A percentile compares a stretch with the other conserved stretches of the same genome.
phyloP scores from a whole-genome alignment of 2,113 vertebrate genomes.

The Nothocercus julius region DNA sequence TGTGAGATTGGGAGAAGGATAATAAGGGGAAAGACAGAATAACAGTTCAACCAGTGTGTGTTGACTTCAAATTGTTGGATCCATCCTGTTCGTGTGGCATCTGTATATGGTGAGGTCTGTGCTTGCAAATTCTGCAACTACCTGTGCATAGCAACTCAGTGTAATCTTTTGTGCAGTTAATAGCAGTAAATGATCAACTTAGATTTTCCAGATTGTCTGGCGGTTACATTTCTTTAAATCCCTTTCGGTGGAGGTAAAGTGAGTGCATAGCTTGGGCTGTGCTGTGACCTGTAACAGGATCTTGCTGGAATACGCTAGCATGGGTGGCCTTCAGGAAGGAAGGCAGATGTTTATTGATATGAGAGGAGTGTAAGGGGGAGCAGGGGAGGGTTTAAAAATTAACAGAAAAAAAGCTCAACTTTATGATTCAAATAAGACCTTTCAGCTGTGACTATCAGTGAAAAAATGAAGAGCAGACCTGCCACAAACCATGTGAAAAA shows the following conservation, averaged over 20 bases:
- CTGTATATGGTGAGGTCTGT: neutral
- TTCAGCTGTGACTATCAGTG: slow-evolving; percentile 11
- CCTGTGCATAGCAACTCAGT: slow-evolving; percentile 9
- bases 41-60: neutral
- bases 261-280: slow-evolving; percentile 2
- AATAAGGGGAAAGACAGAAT: neutral
- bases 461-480: slow-evolving; percentile 9
- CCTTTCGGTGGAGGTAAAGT: slow-evolving; percentile 25
- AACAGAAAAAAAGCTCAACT: slow-evolving; percentile 38
- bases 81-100: neutral
- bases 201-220: slow-evolving; percentile 66
- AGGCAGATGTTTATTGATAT: slow-evolving; percentile 21
- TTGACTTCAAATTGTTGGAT: neutral
- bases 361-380: neutral
- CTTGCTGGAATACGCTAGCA: slow-evolving; percentile 59
- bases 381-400: slow-evolving; percentile 63
- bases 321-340: slow-evolving; percentile 32
- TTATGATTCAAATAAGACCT: slow-evolving; percentile 34
- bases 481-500: neutral
- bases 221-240: slow-evolving; percentile 59
- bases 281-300: slow-evolving; percentile 66
- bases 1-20: neutral
- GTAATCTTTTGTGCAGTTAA: slow-evolving; percentile 70
- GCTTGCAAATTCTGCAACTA: slow-evolving; percentile 21
- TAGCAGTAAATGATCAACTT: slow-evolving; percentile 77